Evolutionary conservation across 2,888 invertebrate species (phyloP).

Genomic region (Mystacides longicornis): DNA sequence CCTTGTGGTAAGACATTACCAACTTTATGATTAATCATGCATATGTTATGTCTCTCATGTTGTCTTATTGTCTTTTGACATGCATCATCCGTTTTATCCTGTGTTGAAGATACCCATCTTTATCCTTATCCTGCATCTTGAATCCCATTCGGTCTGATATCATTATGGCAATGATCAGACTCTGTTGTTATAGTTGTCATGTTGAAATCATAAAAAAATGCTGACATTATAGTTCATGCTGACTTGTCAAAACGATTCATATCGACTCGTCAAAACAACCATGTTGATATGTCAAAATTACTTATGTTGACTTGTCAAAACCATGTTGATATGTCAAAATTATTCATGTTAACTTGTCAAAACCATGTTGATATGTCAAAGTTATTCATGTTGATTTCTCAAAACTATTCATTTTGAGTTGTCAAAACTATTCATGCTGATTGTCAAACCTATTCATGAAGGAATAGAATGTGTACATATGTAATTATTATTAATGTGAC

Average conservation of each 20-base stretch:
- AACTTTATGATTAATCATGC: conserved; percentile 23
- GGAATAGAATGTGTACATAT: not conserved
- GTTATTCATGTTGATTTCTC: too few species aligned
- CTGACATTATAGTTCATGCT: not conserved
- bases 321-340: too few species aligned
- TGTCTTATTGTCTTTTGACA: conserved; percentile 18
- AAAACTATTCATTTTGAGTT: too few species aligned
- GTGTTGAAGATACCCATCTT: conserved; percentile 11
- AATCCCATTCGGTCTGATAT: conserved; percentile 8
- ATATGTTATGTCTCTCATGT: conserved; percentile 19
- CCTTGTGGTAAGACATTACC: conserved; percentile 26
- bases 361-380: too few species aligned
- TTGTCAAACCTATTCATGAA: not conserved
- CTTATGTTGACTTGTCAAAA: too few species aligned
- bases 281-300: too few species aligned
- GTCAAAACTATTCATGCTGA: not conserved
- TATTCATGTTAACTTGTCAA: too few species aligned
- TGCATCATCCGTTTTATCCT: conserved; percentile 20
- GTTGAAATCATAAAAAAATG: not conserved
- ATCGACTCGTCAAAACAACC: too few species aligned
- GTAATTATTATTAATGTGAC: not conserved
- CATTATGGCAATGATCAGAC: conserved; percentile 18
- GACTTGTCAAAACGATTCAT: not conserved
- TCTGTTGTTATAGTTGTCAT: not conserved
- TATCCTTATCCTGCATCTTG: conserved; percentile 6